Conservation (phyloP, 1,140 invertebrate genomes). For the Camponotus vicinus region DNA sequence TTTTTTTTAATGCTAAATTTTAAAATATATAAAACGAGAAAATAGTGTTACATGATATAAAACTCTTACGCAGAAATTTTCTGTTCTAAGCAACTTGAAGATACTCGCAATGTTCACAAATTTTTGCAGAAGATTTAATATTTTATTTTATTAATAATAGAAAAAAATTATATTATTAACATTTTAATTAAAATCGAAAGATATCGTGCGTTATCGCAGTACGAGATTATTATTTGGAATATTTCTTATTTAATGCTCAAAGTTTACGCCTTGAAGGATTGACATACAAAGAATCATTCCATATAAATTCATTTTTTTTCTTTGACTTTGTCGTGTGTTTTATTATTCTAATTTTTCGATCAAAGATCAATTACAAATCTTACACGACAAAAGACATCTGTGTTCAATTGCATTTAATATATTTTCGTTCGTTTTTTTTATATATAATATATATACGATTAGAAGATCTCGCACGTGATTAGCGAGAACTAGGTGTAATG, state of each 20-base stretch:
- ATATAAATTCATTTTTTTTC: constrained; percentile 28
- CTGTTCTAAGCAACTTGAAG: neutral
- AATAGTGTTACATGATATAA: neutral
- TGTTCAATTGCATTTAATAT: constrained; percentile 61
- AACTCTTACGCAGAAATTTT: neutral
- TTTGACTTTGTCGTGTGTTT: neutral
- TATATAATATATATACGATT: neutral
- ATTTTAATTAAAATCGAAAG: neutral
- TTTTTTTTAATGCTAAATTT: constrained; percentile 8
- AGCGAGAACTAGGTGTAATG: neutral
- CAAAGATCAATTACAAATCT: constrained; percentile 32
- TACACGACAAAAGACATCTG: neutral
- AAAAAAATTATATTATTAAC: neutral
- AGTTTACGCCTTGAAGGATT: neutral
- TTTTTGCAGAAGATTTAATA: neutral
- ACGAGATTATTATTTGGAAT: neutral
- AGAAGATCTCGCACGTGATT: too few relatives aligned
- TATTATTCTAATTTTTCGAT: neutral
- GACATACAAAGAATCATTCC: neutral
- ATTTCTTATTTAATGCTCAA: constrained; percentile 2
- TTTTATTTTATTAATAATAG: neutral
- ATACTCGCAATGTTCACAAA: neutral
- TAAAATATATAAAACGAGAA: neutral
- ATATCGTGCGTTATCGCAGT: neutral
- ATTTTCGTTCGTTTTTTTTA: neutral